Evolutionary conservation across 2,888 invertebrate species (phyloP), one percentile per base, ranked within the genome.

Genomic region (Caenorhabditis wallacei): DNA sequence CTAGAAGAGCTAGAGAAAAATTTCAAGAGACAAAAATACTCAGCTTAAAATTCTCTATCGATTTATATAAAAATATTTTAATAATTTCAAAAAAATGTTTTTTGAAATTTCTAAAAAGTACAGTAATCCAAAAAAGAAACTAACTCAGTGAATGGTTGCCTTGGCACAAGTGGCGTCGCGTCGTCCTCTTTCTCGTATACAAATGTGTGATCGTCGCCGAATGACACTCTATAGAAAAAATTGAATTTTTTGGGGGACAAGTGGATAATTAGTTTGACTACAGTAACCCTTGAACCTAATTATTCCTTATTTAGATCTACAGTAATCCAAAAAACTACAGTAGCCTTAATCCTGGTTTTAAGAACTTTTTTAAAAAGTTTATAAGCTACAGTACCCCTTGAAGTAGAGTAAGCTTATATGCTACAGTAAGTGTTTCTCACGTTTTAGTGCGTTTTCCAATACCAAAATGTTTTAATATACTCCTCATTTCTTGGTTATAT

Each of bases 101-200:
- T 10, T 37, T 37, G 37, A 37, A 37, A 37, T n/a, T n/a, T n/a
- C n/a, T n/a, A n/a, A n/a, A n/a, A n/a, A n/a, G n/a, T 13, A 40
- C 40, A 40, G 40, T 13, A 40, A 40, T 40, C 10, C 16, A 61
- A 48, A 63, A 48, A 57, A 61, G 37, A 76, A 61, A 83, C 83
- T 56, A 35, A 83, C 83, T 83, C 83, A 1, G 83, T 80, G 54
- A 80, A 82, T 22, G 82, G 82, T 48, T 82, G 82, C 48, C 74
- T 61, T 40, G 72, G 68, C 8, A 78, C 74, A 13, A 83, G 56
- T 11, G 83, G 83, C 8, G 83, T 83, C 40, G 70, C 79, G 66
- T 83, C 83, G 57, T 83, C 83, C 0, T 84, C 84, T 56, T 84
- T 84, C 54, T 84, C 84, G 64, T 84, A 84, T 13, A 84, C 81